Evolutionary conservation across 2,888 invertebrate species (phyloP), one percentile per base, ranked within the genome.

Genomic region (Tuberolachnus salignus): DNA sequence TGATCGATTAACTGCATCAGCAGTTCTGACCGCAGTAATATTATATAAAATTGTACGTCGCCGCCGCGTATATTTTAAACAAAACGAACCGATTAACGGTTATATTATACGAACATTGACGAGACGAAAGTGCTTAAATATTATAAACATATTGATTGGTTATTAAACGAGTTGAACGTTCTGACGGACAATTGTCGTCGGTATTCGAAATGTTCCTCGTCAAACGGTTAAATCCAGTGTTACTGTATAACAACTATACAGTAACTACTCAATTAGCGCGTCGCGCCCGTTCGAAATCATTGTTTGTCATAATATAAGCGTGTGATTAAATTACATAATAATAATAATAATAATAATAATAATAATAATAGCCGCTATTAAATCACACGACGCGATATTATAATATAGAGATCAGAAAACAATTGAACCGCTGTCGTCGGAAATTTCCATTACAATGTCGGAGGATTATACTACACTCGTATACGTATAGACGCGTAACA

Each of bases 121-220:
- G n/a, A n/a, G n/a, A n/a, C n/a, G n/a, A n/a, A n/a, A n/a, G n/a
- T n/a, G n/a, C n/a, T n/a, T n/a, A n/a, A 59, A 26, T 57, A 16
- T 59, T 23, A 59, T 34, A 34, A n/a, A 1, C 13, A 26, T 6
- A 67, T 67, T 67, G 51, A 67, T 67, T 51, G 26, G 26, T 51
- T 51, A 66, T 67, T 51, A 51, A 26, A 51, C 67, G 49, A 67
- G 51, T 34, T 1, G 6, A 34, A 67, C 26, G n/a, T 67, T 34
- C 51, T 21, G 49, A 49, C 26, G 26, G n/a, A 26, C 4, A 51
- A 34, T 67, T 67, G 26, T 13, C 49, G 26, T 51, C 67, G 26
- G 66, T 49, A 23, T 26, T 66, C 49, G 21, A 67, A 67, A 67
- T 26, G n/a, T 34, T 51, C 26, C n/a, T 67, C 19, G 51, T 67